A percentile compares a stretch with the other conserved stretches of the same genome.
Evolutionary conservation across 2,113 vertebrate genomes (phyloP).

Genomic region (Rousettus leschenaultii): DNA sequence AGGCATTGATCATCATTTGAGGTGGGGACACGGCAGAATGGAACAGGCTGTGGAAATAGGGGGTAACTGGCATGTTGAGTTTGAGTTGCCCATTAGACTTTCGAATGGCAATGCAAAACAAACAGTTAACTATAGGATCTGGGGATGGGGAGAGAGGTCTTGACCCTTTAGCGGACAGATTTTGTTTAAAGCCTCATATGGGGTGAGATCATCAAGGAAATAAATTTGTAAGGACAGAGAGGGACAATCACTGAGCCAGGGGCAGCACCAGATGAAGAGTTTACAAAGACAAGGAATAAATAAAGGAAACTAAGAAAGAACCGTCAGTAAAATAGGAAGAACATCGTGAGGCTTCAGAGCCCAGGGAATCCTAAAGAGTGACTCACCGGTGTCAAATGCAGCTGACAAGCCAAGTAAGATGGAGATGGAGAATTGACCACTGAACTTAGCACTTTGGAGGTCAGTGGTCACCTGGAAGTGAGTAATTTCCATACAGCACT

Average conservation of each 20-base stretch:
- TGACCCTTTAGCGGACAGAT: not conserved
- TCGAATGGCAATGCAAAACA: not conserved
- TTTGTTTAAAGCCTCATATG: not conserved
- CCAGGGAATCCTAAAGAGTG: not conserved
- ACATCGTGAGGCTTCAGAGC: not conserved
- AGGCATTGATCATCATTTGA: not conserved
- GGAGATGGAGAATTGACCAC: not conserved
- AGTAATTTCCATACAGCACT: not conserved
- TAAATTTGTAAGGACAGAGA: not conserved
- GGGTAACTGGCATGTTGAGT: not conserved
- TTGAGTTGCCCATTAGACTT: not conserved
- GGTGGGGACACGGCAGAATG: not conserved
- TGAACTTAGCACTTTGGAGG: not conserved
- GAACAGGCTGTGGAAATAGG: not conserved
- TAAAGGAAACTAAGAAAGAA: not conserved
- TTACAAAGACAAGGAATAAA: not conserved
- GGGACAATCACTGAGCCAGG: rapidly evolving
- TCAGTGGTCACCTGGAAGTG: not conserved
- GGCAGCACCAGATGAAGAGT: not conserved
- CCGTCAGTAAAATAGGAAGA: not conserved
- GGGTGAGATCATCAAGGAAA: not conserved
- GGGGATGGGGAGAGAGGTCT: not conserved
- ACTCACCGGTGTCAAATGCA: not conserved
- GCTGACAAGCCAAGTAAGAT: not conserved
- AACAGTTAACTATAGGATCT: not conserved